Conservation (phyloP, 2,113 vertebrate genomes). For the Mormoops blainvillei region DNA sequence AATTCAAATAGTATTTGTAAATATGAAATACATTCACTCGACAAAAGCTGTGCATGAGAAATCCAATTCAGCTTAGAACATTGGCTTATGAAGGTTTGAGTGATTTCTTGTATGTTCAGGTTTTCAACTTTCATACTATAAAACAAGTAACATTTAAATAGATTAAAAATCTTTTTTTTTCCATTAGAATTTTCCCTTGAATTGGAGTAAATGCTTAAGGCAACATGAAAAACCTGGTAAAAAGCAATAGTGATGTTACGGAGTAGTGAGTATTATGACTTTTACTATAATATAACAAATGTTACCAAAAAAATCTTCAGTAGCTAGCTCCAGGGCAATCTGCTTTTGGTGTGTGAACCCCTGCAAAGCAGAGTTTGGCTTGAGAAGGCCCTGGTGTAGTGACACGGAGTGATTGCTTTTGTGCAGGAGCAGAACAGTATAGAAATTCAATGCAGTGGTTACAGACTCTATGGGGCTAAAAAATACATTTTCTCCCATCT, state of each 20-base stretch:
- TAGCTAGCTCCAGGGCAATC: neutral
- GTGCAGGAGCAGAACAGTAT: neutral
- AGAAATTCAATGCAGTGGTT: constrained; percentile 13
- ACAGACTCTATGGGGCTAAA: neutral
- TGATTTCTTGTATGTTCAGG: neutral
- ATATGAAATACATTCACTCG: neutral
- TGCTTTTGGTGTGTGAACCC: neutral
- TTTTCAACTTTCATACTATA: constrained; percentile 5
- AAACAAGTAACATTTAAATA: constrained; percentile 43
- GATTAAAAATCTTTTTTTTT: neutral
- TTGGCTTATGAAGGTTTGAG: neutral
- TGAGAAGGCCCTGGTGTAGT: neutral
- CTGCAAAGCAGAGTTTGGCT: neutral
- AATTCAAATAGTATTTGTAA: constrained; percentile 22
- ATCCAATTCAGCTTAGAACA: neutral
- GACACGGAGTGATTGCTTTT: neutral
- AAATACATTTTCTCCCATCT: neutral
- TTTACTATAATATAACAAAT: neutral
- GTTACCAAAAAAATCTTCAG: neutral
- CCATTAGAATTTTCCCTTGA: constrained; percentile 20
- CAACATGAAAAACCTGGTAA: neutral
- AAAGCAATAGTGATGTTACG: neutral
- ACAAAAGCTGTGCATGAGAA: neutral
- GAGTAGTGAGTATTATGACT: neutral
- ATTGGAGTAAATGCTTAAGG: constrained; percentile 23